These are phyloP conservation scores for Hemicrepidius hirtus DNA, from an alignment of 2,888 invertebrate genomes.

Conservation along the genomic window DNA sequence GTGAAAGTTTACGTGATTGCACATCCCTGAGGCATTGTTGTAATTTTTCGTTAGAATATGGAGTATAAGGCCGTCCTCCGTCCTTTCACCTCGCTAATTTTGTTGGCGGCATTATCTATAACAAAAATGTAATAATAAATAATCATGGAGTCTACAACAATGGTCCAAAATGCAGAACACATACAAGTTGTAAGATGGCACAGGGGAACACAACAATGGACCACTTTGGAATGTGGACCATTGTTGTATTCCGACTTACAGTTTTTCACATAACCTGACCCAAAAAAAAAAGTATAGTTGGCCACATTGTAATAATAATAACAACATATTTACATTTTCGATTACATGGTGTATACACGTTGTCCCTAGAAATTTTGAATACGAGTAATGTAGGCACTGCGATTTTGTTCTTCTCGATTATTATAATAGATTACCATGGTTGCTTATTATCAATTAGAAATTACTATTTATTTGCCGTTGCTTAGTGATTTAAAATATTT, in stretches of 20 bases:
- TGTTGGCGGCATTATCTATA: background rate
- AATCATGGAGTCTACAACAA: background rate
- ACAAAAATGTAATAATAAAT: background rate
- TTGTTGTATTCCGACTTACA: background rate
- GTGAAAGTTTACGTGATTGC: background rate
- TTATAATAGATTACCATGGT: too few species aligned
- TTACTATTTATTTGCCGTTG: too few species aligned
- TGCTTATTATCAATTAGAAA: too few species aligned
- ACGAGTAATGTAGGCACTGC: too few species aligned
- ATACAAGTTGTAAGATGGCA: background rate
- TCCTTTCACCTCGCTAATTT: background rate
- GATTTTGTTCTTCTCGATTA: too few species aligned
- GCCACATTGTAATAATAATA: background rate
- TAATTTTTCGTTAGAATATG: background rate
- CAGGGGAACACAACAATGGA: background rate
- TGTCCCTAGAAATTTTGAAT: too few species aligned
- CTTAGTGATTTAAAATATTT: too few species aligned
- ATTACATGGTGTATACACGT: too few species aligned
- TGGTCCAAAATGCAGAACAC: slow-evolving; percentile 1
- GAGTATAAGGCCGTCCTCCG: slow-evolving; percentile 2
- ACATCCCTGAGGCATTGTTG: background rate
- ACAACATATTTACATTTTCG: too few species aligned
- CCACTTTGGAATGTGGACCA: background rate
- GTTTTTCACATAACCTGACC: background rate
- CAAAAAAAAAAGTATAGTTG: background rate